These are phyloP conservation scores for Altica lythri DNA, from an alignment of 2,888 invertebrate species.

Conservation along the genomic window DNA sequence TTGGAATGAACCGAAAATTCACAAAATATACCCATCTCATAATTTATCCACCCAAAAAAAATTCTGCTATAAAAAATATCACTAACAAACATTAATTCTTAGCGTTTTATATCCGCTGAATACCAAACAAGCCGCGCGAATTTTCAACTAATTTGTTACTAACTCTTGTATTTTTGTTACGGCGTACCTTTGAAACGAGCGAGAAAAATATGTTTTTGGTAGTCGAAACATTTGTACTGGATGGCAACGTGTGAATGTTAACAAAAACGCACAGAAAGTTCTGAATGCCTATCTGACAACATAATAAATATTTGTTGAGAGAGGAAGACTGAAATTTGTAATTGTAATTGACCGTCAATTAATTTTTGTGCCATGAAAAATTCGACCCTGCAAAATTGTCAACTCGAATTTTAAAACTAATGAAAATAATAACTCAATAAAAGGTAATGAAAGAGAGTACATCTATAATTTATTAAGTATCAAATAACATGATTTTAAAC, in stretches of 20 bases:
- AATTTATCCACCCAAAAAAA: neutral
- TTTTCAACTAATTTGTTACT: conserved; percentile 8
- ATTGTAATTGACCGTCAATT: conserved; percentile 4
- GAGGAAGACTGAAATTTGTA: conserved; percentile 13
- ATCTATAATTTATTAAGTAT: no score
- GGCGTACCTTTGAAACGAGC: conserved; percentile 18
- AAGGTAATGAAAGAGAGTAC: no score
- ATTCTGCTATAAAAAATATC: conserved; percentile 1
- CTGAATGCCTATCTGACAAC: conserved; percentile 18
- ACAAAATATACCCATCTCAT: neutral
- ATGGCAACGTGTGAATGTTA: conserved; percentile 48
- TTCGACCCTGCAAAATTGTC: conserved; percentile 6
- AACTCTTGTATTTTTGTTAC: conserved; percentile 8
- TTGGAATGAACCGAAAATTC: no score
- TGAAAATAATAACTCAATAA: no score
- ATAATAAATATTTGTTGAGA: conserved; percentile 26
- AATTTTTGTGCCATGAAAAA: conserved; percentile 14
- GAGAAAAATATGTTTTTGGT: conserved; percentile 50
- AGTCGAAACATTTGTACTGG: conserved; percentile 53
- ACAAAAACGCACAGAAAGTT: conserved; percentile 23
- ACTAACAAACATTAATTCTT: neutral
- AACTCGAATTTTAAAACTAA: no score
- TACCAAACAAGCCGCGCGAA: neutral
- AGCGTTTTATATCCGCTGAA: conserved; percentile 1
- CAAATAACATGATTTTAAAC: no score